Conservation (phyloP, 2,797 vertebrate genomes). For the Manis crassicaudata region DNA sequence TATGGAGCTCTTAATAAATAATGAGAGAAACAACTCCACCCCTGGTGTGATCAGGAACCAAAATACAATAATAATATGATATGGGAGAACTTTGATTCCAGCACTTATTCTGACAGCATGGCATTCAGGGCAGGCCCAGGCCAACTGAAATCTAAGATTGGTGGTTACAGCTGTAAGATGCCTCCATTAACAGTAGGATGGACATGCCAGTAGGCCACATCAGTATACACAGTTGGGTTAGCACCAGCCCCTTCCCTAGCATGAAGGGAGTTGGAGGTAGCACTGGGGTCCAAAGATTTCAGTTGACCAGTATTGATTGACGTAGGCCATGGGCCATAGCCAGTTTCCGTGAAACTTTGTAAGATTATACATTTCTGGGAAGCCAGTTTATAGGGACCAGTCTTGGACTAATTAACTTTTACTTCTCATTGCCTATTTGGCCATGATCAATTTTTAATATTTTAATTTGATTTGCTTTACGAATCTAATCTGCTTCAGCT, state of each 20-base stretch:
- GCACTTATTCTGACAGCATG: background rate
- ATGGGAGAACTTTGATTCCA: background rate
- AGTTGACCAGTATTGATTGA: background rate
- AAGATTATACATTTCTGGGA: background rate
- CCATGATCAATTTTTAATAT: slow-evolving; percentile 6
- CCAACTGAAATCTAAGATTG: background rate
- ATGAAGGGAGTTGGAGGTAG: background rate
- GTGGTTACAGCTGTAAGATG: background rate
- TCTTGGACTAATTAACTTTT: background rate
- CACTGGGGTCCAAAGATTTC: background rate
- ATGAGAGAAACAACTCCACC: background rate
- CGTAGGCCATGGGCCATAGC: background rate
- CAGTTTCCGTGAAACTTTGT: background rate
- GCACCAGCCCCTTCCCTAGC: background rate
- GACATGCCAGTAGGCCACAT: background rate
- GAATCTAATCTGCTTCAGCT: background rate
- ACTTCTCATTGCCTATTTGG: background rate
- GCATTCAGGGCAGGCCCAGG: background rate
- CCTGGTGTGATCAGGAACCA: background rate
- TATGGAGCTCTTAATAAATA: background rate
- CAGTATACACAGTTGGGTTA: background rate
- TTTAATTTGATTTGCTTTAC: background rate
- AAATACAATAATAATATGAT: background rate
- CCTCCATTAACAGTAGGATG: background rate
- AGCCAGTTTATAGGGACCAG: background rate